Conservation (phyloP, 1,140 invertebrate genomes). For the Chironomus striatipennis region DNA sequence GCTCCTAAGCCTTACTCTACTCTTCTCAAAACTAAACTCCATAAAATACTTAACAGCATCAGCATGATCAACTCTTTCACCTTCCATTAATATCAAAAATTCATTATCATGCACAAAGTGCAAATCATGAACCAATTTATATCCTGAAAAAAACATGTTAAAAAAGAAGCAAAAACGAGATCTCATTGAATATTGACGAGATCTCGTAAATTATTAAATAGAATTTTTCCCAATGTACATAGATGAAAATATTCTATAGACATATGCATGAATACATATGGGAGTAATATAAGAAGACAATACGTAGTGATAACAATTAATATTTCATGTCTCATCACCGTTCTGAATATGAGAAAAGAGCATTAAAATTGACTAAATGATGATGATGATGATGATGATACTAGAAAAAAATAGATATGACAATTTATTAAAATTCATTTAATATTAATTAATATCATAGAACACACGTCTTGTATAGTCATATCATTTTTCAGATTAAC, state of each 20-base stretch:
- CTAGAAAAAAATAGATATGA: neutral
- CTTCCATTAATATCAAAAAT: too few relatives aligned
- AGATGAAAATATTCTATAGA: neutral
- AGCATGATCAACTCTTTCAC: too few relatives aligned
- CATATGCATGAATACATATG: neutral
- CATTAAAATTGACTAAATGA: neutral
- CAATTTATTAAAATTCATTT: neutral
- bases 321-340: slow-evolving; percentile 7
- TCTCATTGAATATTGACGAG: neutral
- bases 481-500: too few relatives aligned
- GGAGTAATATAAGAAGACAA: neutral
- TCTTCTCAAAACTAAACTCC: too few relatives aligned
- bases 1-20: too few relatives aligned
- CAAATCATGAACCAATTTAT: too few relatives aligned
- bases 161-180: neutral
- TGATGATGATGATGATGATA: neutral
- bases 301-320: neutral
- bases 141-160: neutral
- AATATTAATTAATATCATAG: neutral
- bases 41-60: too few relatives aligned
- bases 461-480: too few relatives aligned
- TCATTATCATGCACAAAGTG: too few relatives aligned
- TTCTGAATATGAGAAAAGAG: neutral
- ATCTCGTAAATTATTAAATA: neutral
- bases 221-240: neutral